Conservation (phyloP, 2,113 vertebrate genomes). For the Arvicanthis niloticus region DNA sequence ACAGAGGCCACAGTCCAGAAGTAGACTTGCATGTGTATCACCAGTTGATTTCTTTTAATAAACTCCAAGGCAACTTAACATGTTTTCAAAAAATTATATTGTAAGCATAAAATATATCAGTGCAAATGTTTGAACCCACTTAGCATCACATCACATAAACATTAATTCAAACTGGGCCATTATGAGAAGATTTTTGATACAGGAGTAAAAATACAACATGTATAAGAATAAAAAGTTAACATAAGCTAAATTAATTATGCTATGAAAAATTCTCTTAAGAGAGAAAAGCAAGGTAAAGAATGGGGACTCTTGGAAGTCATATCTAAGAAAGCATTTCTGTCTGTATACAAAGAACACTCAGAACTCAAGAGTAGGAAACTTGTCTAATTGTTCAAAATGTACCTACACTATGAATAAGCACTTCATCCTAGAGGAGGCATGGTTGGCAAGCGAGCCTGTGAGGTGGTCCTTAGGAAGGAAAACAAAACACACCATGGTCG, state of each 20-base stretch:
- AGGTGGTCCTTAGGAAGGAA: background rate
- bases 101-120: background rate
- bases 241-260: constrained; percentile 23
- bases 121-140: background rate
- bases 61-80: background rate
- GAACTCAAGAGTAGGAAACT: background rate
- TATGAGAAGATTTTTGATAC: constrained; percentile 2
- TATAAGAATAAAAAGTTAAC: constrained; percentile 28
- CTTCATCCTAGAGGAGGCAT: background rate
- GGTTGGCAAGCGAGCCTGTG: background rate
- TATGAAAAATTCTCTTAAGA: background rate
- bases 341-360: background rate
- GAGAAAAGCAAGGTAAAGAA: background rate
- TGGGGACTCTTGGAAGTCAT: background rate
- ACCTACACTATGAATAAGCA: background rate
- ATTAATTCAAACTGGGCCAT: background rate
- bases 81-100: constrained; percentile 18
- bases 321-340: background rate
- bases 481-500: background rate
- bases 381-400: constrained; percentile 2
- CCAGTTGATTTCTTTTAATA: background rate
- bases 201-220: background rate
- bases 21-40: background rate
- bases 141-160: constrained; percentile 1
- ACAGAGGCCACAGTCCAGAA: background rate